These are phyloP conservation scores for Parazoanthus darwini DNA, from an alignment of 92 coral and sea anemone genomes.

Conservation along the genomic window DNA sequence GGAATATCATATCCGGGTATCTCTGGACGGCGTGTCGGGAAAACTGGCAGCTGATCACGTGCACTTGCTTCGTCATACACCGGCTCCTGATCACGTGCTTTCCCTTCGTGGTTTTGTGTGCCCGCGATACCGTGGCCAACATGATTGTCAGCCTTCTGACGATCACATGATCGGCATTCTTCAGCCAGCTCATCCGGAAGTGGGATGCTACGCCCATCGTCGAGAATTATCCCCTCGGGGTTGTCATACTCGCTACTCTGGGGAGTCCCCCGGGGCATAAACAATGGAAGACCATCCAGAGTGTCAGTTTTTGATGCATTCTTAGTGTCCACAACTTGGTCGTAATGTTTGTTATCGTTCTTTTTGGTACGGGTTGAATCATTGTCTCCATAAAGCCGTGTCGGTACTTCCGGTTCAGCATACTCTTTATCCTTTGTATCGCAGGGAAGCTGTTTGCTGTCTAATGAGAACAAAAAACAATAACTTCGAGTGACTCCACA, in stretches of 20 bases:
- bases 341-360: background rate
- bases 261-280: background rate
- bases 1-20: conserved; percentile 33
- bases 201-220: conserved; percentile 7
- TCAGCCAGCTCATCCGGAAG: background rate
- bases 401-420: conserved; percentile 16
- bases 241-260: conserved; percentile 12
- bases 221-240: conserved; percentile 18
- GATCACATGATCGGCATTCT: background rate
- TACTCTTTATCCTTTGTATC: background rate
- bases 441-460: background rate
- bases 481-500: too few relatives aligned
- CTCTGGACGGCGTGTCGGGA: conserved; percentile 1
- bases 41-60: background rate
- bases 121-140: background rate
- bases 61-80: conserved; percentile 1
- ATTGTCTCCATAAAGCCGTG: background rate
- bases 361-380: background rate
- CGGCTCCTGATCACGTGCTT: background rate
- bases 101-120: background rate
- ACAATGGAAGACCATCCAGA: background rate
- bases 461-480: background rate
- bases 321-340: conserved; percentile 2
- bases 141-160: background rate
- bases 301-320: background rate